Base-by-base conservation (phyloP, 2,797 vertebrate genomes). In the Hippocampus kuda region DNA sequence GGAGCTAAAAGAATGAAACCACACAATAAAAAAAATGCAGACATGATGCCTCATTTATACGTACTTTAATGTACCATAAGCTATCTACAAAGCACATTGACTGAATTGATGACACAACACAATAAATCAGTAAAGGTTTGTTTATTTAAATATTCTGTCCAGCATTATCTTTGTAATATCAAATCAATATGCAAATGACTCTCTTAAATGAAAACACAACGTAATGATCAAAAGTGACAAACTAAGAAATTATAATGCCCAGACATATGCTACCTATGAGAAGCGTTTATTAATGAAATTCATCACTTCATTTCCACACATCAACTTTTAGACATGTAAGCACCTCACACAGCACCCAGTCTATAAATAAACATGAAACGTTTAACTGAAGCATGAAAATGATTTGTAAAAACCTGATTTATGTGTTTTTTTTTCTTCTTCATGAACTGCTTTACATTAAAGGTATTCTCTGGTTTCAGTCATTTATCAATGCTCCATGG, bases 91-190 rank as follows among this genome's bases (percentile, higher is more conserved):
- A 44, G 51, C 9, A 11, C 4, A 69, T 16, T 60, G 72, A 84
- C 75, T 30, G 53, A 77, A 68, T 54, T 51, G 18, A 51, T 6
- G 48, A 51, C 48, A 18, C 41, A 59, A 61, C 54, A 81, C 73
- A 72, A 71, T 38, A 71, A 70, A 74, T 82, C 83, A 80, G 81
- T 83, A 86, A 87, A 87, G 77, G 79, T 85, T 76, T 75, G 81
- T 91, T 91, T 90, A 91, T 91, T 91, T 90, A 91, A 90, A 91
- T 83, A 83, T 84, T 81, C 66, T 72, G 64, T 85, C 84, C 86
- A 89, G 83, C 83, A 88, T 87, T 84, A 81, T 79, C 56, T 81
- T 78, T 72, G 51, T 81, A 71, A 80, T 82, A 75, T 82, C 69
- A 88, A 85, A 79, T 80, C 72, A 87, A 85, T 75, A 76, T 72